These are phyloP conservation scores for Sthenelais limicola DNA, from an alignment of 2,888 invertebrate species.

Conservation along the genomic window DNA sequence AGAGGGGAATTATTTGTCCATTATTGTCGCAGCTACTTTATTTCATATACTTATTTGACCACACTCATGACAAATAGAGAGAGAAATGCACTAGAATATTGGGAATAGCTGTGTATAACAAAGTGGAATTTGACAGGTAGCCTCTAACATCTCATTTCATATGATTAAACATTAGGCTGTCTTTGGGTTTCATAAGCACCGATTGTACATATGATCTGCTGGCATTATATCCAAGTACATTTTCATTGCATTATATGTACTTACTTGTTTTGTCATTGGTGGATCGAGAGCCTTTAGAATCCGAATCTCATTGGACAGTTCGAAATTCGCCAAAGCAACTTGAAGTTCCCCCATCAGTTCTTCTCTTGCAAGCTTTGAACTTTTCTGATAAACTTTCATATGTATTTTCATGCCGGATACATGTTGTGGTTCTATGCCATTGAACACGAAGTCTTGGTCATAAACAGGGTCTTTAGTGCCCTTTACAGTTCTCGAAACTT, in stretches of 20 bases:
- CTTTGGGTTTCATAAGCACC: too few relatives aligned
- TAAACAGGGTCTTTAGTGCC: constrained; percentile 70
- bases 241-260: constrained; percentile 33
- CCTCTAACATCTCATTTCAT: too few relatives aligned
- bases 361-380: constrained; percentile 66
- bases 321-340: constrained; percentile 69
- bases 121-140: too few relatives aligned
- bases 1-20: too few relatives aligned
- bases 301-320: constrained; percentile 68
- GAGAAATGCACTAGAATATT: too few relatives aligned
- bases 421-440: constrained; percentile 69
- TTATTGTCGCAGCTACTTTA: too few relatives aligned
- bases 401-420: constrained; percentile 65
- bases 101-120: too few relatives aligned
- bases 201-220: too few relatives aligned
- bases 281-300: constrained; percentile 71
- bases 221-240: too few relatives aligned
- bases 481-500: constrained; percentile 67
- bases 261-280: constrained; percentile 57
- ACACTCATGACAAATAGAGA: too few relatives aligned
- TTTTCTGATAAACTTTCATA: constrained; percentile 70
- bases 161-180: too few relatives aligned
- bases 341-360: constrained; percentile 71
- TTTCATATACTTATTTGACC: too few relatives aligned
- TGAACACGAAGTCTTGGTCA: constrained; percentile 73